phyloP scores from a whole-genome alignment of 1,140 invertebrate species.

The Streblospio benedicti region DNA sequence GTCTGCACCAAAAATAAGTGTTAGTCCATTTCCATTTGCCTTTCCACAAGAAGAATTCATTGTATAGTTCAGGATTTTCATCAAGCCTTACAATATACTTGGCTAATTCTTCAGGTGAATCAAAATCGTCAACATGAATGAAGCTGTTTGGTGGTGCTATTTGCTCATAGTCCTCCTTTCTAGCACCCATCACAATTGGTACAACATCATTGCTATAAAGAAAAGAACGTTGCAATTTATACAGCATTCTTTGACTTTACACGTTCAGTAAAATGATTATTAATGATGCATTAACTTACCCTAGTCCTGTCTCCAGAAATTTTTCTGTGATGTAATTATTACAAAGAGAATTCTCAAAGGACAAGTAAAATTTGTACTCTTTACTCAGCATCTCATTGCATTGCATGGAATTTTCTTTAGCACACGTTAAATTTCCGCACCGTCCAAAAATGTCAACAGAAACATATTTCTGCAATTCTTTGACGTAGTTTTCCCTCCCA shows the following conservation, averaged over 20 bases:
- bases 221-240: no score
- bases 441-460: constrained; percentile 60
- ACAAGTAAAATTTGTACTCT: constrained; percentile 94
- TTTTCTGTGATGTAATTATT: constrained; percentile 51
- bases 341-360: constrained; percentile 60
- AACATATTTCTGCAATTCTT: constrained; percentile 52
- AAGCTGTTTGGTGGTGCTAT: constrained; percentile 60
- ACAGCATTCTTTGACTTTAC: no score
- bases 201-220: constrained; percentile 72
- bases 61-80: constrained; percentile 41
- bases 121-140: constrained; percentile 37
- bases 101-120: constrained; percentile 29
- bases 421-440: constrained; percentile 48
- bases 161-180: constrained; percentile 76
- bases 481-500: constrained; percentile 51
- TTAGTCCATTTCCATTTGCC: constrained; percentile 32
- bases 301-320: constrained; percentile 20
- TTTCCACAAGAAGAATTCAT: constrained; percentile 47
- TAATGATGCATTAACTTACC: neutral
- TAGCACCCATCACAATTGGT: constrained; percentile 87
- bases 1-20: constrained; percentile 77
- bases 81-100: constrained; percentile 41
- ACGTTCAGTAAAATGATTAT: no score
- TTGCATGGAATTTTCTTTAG: constrained; percentile 60
- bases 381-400: constrained; percentile 85